A percentile compares a stretch with the other conserved stretches of the same genome.
These are phyloP conservation scores for Nebria salina DNA, from an alignment of 2,888 invertebrate species.

Conservation along the genomic window DNA sequence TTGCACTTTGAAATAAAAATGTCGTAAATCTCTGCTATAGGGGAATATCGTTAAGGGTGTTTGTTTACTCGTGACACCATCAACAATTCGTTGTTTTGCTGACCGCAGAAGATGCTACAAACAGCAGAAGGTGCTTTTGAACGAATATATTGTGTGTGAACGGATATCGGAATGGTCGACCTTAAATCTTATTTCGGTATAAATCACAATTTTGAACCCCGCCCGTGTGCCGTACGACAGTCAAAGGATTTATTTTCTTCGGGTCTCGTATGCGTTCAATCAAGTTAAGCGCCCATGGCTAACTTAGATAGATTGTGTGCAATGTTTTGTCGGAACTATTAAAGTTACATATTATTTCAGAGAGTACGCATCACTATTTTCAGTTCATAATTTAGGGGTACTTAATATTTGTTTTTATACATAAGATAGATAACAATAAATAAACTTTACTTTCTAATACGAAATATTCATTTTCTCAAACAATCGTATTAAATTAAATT, in stretches of 20 bases:
- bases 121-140: conserved; percentile 11
- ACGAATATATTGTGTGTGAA: conserved; percentile 43
- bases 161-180: conserved; percentile 45
- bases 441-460: no score
- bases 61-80: conserved; percentile 38
- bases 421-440: no score
- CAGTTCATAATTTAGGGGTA: no score
- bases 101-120: conserved; percentile 31
- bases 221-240: conserved; percentile 25
- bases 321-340: neutral
- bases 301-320: conserved; percentile 27
- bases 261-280: conserved; percentile 30
- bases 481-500: no score
- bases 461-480: no score
- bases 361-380: no score
- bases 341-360: no score
- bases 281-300: conserved; percentile 36
- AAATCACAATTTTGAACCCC: conserved; percentile 45
- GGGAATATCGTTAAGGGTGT: conserved; percentile 4
- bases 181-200: conserved; percentile 44
- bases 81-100: conserved; percentile 34
- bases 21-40: neutral
- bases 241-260: conserved; percentile 37
- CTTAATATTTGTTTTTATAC: no score
- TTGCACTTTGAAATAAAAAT: neutral